Conservation (phyloP, 2,113 vertebrate species). For the Gobius niger region DNA sequence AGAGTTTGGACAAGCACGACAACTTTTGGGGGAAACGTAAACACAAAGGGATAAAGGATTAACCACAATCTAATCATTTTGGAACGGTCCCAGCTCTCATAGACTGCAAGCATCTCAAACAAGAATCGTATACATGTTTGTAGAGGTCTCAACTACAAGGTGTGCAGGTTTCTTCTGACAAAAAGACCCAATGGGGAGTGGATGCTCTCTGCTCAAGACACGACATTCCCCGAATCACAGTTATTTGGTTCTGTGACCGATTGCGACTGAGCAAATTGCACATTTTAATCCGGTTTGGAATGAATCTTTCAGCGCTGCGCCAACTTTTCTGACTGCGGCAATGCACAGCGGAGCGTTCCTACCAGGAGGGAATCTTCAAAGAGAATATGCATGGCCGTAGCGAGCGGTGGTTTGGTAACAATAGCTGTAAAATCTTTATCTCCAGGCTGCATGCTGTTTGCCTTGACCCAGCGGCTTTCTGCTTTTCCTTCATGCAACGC, state of each 20-base stretch:
- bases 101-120: no score
- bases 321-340: conserved; percentile 47
- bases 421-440: conserved; percentile 70
- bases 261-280: no score
- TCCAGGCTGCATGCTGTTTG: conserved; percentile 63
- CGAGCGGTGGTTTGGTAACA: conserved; percentile 59
- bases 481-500: conserved; percentile 36
- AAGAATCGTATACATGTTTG: no score
- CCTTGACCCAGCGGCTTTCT: conserved; percentile 62
- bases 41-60: conserved; percentile 8
- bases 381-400: conserved; percentile 67
- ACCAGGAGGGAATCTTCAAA: conserved; percentile 61
- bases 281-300: no score
- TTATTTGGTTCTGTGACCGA: no score
- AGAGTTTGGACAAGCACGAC: conserved; percentile 1
- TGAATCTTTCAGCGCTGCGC: not conserved
- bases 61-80: no score
- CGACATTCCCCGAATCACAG: no score
- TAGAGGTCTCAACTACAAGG: no score
- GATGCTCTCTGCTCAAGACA: no score
- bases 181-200: no score
- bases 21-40: conserved; percentile 24
- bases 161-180: no score
- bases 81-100: no score
- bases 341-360: conserved; percentile 46